Evolutionary conservation across 2,888 invertebrate genomes (phyloP).

Genomic region (Eulithis prunata): DNA sequence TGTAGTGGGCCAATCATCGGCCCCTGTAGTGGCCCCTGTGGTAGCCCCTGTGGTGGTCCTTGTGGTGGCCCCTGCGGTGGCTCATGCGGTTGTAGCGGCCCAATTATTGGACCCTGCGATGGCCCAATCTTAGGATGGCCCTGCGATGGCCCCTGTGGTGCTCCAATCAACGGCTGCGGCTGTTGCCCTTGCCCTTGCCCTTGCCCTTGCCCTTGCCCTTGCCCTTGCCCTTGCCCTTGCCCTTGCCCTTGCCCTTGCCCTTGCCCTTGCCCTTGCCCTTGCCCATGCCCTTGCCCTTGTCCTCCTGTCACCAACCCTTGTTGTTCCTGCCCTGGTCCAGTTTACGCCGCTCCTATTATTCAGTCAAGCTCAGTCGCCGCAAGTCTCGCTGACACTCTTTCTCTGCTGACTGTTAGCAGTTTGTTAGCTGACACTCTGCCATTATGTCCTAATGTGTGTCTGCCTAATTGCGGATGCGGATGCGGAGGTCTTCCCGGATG

Average conservation of each 20-base stretch:
- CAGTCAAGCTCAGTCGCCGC: conserved; percentile 56
- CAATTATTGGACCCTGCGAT: too few relatives aligned
- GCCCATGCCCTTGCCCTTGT: not conserved
- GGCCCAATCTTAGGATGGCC: too few relatives aligned
- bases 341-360: conserved; percentile 10
- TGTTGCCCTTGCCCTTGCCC: not conserved
- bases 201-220: not conserved
- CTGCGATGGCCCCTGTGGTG: not conserved
- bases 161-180: conserved; percentile 4
- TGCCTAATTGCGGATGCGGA: conserved; percentile 1
- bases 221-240: too few relatives aligned
- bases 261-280: not conserved
- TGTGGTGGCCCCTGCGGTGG: too few relatives aligned
- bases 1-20: not conserved
- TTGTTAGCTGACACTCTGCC: conserved; percentile 66
- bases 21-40: conserved; percentile 6
- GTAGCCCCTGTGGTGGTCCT: not conserved
- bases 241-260: too few relatives aligned
- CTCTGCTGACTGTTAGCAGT: conserved; percentile 69
- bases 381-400: conserved; percentile 68
- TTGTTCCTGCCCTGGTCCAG: not conserved
- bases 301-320: not conserved
- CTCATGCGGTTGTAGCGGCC: too few relatives aligned
- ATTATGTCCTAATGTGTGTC: conserved; percentile 46
- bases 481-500: conserved; percentile 1